phyloP scores from a whole-genome alignment of 2,888 invertebrate species.

The Trypoxylon attenuatum region DNA sequence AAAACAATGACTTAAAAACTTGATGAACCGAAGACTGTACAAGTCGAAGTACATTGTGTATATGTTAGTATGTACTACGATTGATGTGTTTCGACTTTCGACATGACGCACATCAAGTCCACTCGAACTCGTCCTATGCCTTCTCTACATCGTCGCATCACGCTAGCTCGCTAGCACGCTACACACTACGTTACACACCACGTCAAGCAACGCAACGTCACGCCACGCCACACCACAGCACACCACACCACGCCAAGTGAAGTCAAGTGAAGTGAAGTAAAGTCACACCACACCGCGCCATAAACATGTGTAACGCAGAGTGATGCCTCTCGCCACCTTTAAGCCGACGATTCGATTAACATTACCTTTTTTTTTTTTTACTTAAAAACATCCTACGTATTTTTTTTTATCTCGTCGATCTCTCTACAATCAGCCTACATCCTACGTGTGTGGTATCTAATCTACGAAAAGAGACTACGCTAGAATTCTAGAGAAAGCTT shows the following conservation, averaged over 20 bases:
- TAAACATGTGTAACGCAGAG: no score
- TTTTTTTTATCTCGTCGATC: slow-evolving; percentile 40
- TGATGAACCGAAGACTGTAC: slow-evolving; percentile 68
- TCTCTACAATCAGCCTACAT: slow-evolving; percentile 54
- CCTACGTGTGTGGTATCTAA: slow-evolving; percentile 54
- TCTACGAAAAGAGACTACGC: slow-evolving; percentile 63
- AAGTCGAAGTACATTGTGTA: slow-evolving; percentile 71
- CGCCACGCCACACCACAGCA: no score
- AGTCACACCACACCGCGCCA: no score
- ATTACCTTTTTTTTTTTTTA: slow-evolving; percentile 50
- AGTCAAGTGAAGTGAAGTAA: no score
- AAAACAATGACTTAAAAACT: slow-evolving; percentile 71
- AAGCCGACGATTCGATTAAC: slow-evolving; percentile 67
- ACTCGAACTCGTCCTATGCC: slow-evolving; percentile 59
- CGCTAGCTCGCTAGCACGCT: no score
- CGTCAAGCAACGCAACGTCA: no score
- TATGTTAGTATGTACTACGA: no score
- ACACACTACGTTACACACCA: no score
- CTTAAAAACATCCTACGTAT: slow-evolving; percentile 71
- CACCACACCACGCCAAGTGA: no score
- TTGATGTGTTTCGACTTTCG: slow-evolving; percentile 55
- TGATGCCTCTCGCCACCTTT: slow-evolving; percentile 49
- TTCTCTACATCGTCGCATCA: no score
- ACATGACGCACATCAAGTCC: slow-evolving; percentile 58
- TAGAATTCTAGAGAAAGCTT: slow-evolving; percentile 66